Base-by-base conservation (phyloP, 2,797 vertebrate species). In the Hyperoplus lanceolatus region DNA sequence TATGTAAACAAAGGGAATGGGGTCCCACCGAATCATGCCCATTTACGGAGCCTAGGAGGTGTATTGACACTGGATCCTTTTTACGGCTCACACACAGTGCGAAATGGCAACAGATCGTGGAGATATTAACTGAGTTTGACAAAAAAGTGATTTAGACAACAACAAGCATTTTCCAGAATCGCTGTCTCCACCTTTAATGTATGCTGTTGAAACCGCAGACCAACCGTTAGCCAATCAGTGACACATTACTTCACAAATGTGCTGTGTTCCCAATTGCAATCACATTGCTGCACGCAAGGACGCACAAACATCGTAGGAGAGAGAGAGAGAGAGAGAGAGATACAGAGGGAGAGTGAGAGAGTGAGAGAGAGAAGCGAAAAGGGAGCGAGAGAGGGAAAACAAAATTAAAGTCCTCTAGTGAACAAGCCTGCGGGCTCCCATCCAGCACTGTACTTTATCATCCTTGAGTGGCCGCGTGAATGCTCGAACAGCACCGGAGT, bases 401-500 rank as follows among this genome's bases (percentile, higher is more conserved):
- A 79, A 88, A 90, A 88, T 87, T 80, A 85, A 88, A 91, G 92
- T 89, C 89, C 87, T 90, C 85, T 79, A 85, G 91, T 88, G 81
- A 86, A 86, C 63, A 84, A 29, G 91, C 86, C 92, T 45, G 73
- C 78, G 45, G 91, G 86, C 82, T 75, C 71, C 75, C 74, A 76
- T 81, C 87, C 77, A 77, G 82, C 78, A 60, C 61, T 78, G 79
- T 83, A 83, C 86, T 92, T 91, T 86, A 92, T 94, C 91, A 93
- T 90, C 83, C 83, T 91, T 81, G 86, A 92, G 85, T 88, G 82
- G 89, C 84, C 60, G 60, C 29, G 70, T 59, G 84, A 87, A 81
- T 53, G 70, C 87, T 64, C 79, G 79, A 85, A 80, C 79, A 77
- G 73, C 80, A 89, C 67, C 49, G 53, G 61, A 68, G 83, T 29